Evolutionary conservation across 2,797 vertebrate species (phyloP), one percentile per base, ranked within the genome.

Genomic region (Paguma larvata): DNA sequence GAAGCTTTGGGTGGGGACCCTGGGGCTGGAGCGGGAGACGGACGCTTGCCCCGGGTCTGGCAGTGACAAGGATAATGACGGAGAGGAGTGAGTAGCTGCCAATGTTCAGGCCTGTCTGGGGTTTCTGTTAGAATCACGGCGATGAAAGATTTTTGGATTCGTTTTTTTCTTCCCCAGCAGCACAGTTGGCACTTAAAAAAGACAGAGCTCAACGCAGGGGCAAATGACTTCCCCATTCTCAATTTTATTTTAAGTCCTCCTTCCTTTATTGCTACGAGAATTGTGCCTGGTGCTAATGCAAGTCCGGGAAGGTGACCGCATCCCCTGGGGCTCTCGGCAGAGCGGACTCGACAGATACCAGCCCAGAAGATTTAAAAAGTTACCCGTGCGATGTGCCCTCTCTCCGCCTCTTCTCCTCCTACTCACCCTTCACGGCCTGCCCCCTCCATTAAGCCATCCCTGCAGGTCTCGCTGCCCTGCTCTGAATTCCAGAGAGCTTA

Each of bases 111-210:
- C 48, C 89, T 88, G 62, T 56, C 32, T 0, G 14, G 9, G 87
- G 77, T 82, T 95, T 92, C 94, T 90, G 18, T 48, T 59, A 65
- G 85, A 93, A 94, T 92, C 51, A 80, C 23, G 19, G 83, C 5
- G 38, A 86, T 80, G 79, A 87, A 94, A 90, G 75, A 10, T 16
- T 93, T 80, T 63, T 30, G 5, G 63, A 82, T 84, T 84, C 85
- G 34, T 86, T 79, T 83, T 30, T 85, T 82, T 80, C 84, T 94
- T 91, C 32, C 19, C 23, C 38, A 73, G 56, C 11, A 85, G 80
- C 82, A 85, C 16, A 88, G 68, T 9, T 78, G 77, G 94, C 38
- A 87, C 73, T 75, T 86, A 75, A 77, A 82, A 46, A 73, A 83
- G 51, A 44, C 44, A 44, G 27, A 75, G 13, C 51, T 97, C 84